Percentiles rank a stretch among this genome's conserved stretches.
Conservation (phyloP, 2,113 vertebrate genomes). For the Dryoscopus gambensis region DNA sequence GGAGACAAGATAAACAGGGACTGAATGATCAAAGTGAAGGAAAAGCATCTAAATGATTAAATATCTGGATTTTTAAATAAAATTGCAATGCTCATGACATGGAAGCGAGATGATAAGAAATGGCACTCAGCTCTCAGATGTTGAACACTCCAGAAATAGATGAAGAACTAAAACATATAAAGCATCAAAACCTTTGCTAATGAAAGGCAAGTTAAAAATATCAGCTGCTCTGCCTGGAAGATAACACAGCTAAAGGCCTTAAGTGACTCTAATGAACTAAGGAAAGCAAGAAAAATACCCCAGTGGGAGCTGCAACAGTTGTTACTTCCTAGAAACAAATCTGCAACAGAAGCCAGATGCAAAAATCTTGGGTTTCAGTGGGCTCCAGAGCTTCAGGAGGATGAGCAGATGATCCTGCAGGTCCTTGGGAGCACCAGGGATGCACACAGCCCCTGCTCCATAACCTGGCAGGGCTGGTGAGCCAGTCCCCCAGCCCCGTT, state of each 20-base stretch:
- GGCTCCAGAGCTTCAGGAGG: background rate
- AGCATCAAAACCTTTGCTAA: conserved; percentile 26
- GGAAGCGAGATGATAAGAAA: background rate
- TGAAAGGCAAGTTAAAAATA: conserved; percentile 55
- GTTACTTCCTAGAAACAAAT: background rate
- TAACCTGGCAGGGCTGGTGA: rapidly evolving
- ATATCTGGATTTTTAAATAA: background rate
- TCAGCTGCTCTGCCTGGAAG: background rate
- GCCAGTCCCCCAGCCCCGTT: background rate
- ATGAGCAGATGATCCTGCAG: background rate
- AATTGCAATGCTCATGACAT: background rate
- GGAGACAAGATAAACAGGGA: background rate
- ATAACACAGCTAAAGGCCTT: background rate
- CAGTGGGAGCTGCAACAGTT: background rate
- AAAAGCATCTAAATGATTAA: background rate
- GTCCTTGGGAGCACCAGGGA: background rate
- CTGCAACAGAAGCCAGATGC: background rate
- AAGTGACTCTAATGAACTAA: background rate
- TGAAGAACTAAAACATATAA: background rate
- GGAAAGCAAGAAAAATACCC: background rate
- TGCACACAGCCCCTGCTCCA: background rate
- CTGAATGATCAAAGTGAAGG: background rate
- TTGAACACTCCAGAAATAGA: conserved; percentile 7
- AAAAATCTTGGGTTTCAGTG: background rate
- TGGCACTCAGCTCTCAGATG: background rate